These are phyloP conservation scores for Periophthalmodon schlosseri DNA, from an alignment of 2,113 vertebrate genomes.

Conservation along the genomic window DNA sequence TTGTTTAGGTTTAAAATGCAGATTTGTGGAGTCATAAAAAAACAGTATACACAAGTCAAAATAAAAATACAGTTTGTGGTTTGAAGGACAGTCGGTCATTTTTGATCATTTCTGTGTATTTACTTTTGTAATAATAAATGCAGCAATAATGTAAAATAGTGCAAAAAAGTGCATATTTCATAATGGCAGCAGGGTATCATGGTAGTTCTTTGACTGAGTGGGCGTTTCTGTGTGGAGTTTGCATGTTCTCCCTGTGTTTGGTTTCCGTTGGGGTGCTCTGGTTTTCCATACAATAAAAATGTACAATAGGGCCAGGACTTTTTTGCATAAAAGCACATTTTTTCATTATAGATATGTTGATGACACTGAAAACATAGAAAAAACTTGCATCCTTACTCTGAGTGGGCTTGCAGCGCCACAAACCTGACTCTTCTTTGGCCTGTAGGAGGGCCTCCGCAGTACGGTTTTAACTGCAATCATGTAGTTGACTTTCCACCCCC, in stretches of 20 bases:
- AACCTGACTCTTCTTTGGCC: too few relatives aligned
- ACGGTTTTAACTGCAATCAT: too few relatives aligned
- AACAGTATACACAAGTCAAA: neutral
- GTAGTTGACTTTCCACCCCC: too few relatives aligned
- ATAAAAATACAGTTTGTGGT: neutral
- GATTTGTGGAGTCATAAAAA: neutral
- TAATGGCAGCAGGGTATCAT: too few relatives aligned
- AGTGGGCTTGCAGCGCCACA: too few relatives aligned
- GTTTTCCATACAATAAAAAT: neutral
- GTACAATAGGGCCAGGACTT: neutral
- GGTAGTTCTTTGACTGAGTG: too few relatives aligned
- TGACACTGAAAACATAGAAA: too few relatives aligned
- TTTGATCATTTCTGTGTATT: neutral
- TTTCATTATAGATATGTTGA: too few relatives aligned
- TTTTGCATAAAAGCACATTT: neutral
- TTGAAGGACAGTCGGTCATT: neutral
- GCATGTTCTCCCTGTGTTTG: neutral
- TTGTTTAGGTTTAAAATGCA: neutral
- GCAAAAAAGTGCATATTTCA: too few relatives aligned
- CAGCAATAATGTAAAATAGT: too few relatives aligned
- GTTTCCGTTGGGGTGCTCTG: neutral
- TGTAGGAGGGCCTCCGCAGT: too few relatives aligned
- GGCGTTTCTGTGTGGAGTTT: neutral
- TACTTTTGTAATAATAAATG: neutral
- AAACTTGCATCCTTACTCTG: too few relatives aligned